Conservation (phyloP, 2,797 vertebrate species). For the Danionella dracula region DNA sequence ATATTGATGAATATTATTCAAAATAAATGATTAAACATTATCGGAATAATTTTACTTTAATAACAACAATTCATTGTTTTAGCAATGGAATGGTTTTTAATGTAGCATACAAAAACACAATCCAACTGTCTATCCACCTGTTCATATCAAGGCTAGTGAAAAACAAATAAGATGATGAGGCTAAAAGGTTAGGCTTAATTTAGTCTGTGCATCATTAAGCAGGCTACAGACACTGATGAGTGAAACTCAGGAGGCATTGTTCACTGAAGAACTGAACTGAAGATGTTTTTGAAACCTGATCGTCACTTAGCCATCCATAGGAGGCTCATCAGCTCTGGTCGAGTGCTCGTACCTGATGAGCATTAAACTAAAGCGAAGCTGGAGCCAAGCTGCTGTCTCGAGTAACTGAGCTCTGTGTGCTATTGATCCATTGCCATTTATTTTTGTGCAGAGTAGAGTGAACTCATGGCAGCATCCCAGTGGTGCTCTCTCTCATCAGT, state of each 20-base stretch:
- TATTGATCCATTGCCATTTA: conserved; percentile 47
- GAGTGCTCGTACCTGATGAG: conserved; percentile 12
- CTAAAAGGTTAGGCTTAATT: neutral
- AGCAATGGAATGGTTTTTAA: too few relatives aligned
- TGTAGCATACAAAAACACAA: too few relatives aligned
- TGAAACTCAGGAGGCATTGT: conserved; percentile 3
- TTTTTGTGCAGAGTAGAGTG: conserved; percentile 43
- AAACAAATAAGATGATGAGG: neutral
- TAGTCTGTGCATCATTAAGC: neutral
- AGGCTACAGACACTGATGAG: neutral
- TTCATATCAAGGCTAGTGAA: neutral
- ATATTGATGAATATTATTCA: too few relatives aligned
- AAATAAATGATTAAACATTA: too few relatives aligned
- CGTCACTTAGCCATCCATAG: neutral
- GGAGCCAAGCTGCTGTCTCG: conserved; percentile 32
- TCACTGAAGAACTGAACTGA: neutral
- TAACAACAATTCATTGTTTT: too few relatives aligned
- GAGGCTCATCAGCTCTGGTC: conserved; percentile 13
- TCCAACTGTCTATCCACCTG: too few relatives aligned
- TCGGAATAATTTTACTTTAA: too few relatives aligned
- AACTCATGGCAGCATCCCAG: conserved; percentile 39
- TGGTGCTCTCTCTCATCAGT: conserved; percentile 32
- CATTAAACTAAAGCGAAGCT: conserved; percentile 22
- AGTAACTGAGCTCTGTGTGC: conserved; percentile 45
- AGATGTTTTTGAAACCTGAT: conserved; percentile 14